A percentile compares a stretch with the other conserved stretches of the same genome.
phyloP scores from a whole-genome alignment of 2,888 invertebrate species.

The Zygogramma bicolorata region DNA sequence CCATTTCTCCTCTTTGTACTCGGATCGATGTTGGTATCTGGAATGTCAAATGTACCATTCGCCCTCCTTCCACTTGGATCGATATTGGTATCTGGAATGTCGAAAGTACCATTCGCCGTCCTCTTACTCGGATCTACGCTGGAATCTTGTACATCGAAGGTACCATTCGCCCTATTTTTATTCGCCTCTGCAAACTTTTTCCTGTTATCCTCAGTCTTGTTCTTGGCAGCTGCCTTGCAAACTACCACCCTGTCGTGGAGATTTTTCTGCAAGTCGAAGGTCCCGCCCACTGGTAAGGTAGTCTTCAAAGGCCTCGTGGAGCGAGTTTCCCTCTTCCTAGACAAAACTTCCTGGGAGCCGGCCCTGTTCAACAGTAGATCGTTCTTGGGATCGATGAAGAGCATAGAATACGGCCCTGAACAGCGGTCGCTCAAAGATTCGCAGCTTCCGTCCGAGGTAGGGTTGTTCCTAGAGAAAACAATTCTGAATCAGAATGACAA shows the following conservation, averaged over 20 bases:
- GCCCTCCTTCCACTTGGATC: no score
- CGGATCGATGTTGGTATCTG: no score
- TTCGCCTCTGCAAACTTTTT: slow-evolving; percentile 10
- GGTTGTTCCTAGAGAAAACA: no score
- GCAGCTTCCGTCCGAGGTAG: slow-evolving; percentile 57
- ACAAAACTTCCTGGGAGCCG: slow-evolving; percentile 9
- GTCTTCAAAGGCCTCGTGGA: not conserved
- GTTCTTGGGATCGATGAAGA: slow-evolving; percentile 62
- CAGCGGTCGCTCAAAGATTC: slow-evolving; percentile 66
- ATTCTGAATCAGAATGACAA: no score
- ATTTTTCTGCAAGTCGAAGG: not conserved
- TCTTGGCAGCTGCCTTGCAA: slow-evolving; percentile 7
- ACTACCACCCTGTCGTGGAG: not conserved
- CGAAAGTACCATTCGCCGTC: no score
- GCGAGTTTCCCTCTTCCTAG: not conserved
- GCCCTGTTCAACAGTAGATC: not conserved
- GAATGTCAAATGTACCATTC: no score
- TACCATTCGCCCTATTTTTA: no score
- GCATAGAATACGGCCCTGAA: slow-evolving; percentile 74
- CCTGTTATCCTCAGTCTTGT: slow-evolving; percentile 13
- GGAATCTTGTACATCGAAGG: no score
- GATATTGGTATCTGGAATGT: no score
- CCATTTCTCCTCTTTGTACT: no score
- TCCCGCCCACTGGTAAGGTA: not conserved
- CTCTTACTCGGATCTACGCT: no score